Percentiles rank a stretch among this genome's conserved stretches.
Evolutionary conservation across 2,113 vertebrate genomes (phyloP).

Genomic region (Apistogramma diplotaenia): DNA sequence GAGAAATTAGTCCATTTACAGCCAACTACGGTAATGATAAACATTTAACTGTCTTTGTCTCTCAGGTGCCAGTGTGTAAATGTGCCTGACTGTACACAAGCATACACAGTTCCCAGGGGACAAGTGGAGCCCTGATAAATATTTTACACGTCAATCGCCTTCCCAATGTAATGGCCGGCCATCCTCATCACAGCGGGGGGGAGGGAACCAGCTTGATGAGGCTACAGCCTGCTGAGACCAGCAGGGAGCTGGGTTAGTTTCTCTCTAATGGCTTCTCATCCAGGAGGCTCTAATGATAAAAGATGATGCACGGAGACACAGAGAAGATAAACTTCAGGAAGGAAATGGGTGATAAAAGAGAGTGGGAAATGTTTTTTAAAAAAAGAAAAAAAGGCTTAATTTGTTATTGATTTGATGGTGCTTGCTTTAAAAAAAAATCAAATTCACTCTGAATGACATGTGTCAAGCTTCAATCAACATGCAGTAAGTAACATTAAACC

Average conservation of each 20-base stretch:
- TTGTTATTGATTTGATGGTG: slow-evolving; percentile 1
- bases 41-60: slow-evolving; percentile 24
- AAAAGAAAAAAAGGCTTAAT: not conserved
- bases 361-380: not conserved
- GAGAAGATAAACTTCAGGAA: slow-evolving; percentile 40
- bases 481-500: not conserved
- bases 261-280: slow-evolving; percentile 60
- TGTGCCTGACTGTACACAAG: slow-evolving; percentile 23
- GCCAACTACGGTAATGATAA: slow-evolving; percentile 4
- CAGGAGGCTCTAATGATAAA: slow-evolving; percentile 53
- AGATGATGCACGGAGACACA: slow-evolving; percentile 11
- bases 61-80: not conserved
- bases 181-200: slow-evolving; percentile 32
- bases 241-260: slow-evolving; percentile 65
- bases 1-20: not conserved
- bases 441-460: not conserved
- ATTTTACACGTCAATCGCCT: slow-evolving; percentile 55
- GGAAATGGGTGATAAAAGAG: slow-evolving; percentile 34
- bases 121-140: slow-evolving; percentile 49
- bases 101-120: slow-evolving; percentile 14
- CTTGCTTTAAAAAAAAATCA: not conserved
- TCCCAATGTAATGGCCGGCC: slow-evolving; percentile 28
- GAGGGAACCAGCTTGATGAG: slow-evolving; percentile 24
- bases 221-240: slow-evolving; percentile 56
- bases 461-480: not conserved